Percentiles rank a stretch among this genome's conserved stretches.
Evolutionary conservation across 2,113 vertebrate species (phyloP).

Genomic region (Coregonus clupeaformis): DNA sequence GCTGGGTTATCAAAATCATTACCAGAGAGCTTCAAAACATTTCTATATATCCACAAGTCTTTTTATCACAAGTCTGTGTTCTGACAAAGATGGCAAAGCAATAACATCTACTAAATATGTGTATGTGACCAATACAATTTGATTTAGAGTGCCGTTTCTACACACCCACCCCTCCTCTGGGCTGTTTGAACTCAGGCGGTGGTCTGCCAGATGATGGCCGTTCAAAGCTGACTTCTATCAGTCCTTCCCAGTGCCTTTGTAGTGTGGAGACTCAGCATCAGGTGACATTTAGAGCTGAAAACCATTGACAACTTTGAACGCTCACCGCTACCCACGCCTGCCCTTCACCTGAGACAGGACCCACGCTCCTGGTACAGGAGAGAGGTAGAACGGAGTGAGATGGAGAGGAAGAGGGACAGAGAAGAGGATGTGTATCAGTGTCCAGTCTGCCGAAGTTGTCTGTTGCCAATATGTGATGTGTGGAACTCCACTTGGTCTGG

Average conservation of each 20-base stretch:
- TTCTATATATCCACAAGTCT: too few species aligned
- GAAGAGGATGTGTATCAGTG: too few species aligned
- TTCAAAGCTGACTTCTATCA: background rate
- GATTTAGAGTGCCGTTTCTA: background rate
- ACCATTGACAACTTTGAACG: background rate
- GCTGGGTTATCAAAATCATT: too few species aligned
- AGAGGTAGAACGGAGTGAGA: background rate
- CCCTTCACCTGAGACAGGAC: background rate
- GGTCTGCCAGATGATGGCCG: conserved; percentile 20
- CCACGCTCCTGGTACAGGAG: background rate
- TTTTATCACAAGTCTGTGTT: too few species aligned
- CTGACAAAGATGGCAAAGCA: too few species aligned
- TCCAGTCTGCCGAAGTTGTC: background rate
- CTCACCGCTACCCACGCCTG: background rate
- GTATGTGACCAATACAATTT: too few species aligned
- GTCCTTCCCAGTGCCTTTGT: background rate
- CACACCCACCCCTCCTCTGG: too few species aligned
- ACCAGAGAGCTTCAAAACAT: too few species aligned
- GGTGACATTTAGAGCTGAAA: background rate
- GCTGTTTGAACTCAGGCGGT: conserved; percentile 22
- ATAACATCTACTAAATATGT: too few species aligned
- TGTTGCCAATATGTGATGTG: background rate
- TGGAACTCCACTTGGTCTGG: background rate
- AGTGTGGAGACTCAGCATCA: background rate
- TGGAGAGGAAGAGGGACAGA: background rate